Conservation (phyloP, 2,113 vertebrate genomes). For the Pampusana beccarii region DNA sequence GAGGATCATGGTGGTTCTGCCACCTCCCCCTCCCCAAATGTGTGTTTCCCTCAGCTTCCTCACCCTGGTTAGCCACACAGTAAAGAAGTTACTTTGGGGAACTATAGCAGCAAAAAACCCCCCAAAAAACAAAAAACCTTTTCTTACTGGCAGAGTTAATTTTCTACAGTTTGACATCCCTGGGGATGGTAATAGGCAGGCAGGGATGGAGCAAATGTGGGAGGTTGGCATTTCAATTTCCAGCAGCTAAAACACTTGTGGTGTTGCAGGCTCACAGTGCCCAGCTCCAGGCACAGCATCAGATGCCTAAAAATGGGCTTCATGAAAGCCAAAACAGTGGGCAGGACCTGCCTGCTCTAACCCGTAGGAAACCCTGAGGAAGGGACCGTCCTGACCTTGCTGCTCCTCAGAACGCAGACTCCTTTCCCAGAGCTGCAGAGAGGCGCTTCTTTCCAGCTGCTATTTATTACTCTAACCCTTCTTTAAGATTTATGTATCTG, state of each 20-base stretch:
- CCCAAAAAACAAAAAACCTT: not conserved
- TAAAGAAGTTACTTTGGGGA: not conserved
- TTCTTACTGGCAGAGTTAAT: not conserved
- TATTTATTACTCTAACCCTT: not conserved
- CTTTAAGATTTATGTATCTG: not conserved
- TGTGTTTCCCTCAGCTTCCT: not conserved
- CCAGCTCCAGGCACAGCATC: not conserved
- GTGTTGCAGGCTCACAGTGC: not conserved
- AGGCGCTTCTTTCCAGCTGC: not conserved
- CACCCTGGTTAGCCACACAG: not conserved
- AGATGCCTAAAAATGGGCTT: not conserved
- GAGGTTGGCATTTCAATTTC: not conserved
- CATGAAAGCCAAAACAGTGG: not conserved
- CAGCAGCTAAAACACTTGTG: not conserved
- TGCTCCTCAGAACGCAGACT: not conserved
- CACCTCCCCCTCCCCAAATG: not conserved
- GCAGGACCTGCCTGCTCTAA: not conserved
- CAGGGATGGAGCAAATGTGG: not conserved
- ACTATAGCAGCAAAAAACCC: not conserved
- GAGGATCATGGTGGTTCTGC: accelerated
- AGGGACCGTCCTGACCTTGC: not conserved
- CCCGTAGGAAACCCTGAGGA: not conserved
- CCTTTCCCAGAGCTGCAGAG: not conserved
- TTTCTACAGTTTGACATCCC: not conserved
- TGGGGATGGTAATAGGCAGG: not conserved